A percentile compares a stretch with the other conserved stretches of the same genome.
phyloP scores from a whole-genome alignment of 1,140 invertebrate species.

The Hycleus cichorii region DNA sequence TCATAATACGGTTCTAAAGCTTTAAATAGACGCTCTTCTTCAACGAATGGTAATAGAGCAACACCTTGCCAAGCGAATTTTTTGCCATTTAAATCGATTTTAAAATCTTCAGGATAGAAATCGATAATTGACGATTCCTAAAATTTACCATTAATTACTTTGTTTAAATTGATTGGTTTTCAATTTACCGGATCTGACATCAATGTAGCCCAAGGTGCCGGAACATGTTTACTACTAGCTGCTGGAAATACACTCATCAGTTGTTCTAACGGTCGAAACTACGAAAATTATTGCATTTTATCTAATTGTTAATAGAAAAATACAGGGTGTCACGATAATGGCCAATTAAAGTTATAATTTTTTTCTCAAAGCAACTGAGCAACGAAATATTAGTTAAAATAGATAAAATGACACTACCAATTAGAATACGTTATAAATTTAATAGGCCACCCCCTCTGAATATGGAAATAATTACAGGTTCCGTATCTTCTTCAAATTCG shows the following conservation, averaged over 20 bases:
- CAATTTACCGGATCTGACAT: constrained; percentile 79
- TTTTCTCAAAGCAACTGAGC: too few species aligned
- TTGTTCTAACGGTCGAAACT: constrained; percentile 96
- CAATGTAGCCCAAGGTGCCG: constrained; percentile 84
- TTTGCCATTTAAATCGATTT: constrained; percentile 98
- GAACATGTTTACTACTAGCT: constrained; percentile 89
- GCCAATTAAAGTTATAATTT: too few species aligned
- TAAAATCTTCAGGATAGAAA: constrained; percentile 98
- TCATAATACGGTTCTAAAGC: constrained; percentile 77
- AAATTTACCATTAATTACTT: constrained; percentile 2
- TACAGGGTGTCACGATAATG: too few species aligned
- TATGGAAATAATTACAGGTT: constrained; percentile 60
- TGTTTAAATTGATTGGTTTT: not conserved
- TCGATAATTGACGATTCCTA: constrained; percentile 94
- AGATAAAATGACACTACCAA: too few species aligned
- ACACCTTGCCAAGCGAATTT: constrained; percentile 99
- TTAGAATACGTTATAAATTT: too few species aligned
- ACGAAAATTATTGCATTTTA: constrained; percentile 29
- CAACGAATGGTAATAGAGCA: constrained; percentile 95
- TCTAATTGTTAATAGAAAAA: too few species aligned
- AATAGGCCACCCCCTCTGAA: too few species aligned
- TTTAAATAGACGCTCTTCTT: constrained; percentile 84
- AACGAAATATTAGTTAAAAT: too few species aligned
- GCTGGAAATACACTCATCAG: constrained; percentile 99
- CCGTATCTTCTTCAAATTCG: constrained; percentile 80